phyloP scores from a whole-genome alignment of 1,140 invertebrate genomes.

The Drosophila suzukii region DNA sequence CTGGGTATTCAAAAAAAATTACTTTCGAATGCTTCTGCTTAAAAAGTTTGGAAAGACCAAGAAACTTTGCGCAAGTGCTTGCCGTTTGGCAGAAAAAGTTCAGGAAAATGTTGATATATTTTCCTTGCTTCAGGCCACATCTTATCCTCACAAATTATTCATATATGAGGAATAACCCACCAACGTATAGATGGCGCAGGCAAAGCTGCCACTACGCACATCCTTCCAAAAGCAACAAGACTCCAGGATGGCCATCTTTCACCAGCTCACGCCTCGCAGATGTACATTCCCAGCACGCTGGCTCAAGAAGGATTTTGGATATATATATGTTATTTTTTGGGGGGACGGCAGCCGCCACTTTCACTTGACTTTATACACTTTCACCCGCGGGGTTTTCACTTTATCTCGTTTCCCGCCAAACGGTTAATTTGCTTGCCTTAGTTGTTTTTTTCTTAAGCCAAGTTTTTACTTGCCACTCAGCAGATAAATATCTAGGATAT shows the following conservation, averaged over 20 bases:
- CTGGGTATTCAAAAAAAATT: background rate
- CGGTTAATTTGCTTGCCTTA: constrained; percentile 48
- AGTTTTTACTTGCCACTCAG: constrained; percentile 18
- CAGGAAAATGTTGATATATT: constrained; percentile 4
- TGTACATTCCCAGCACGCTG: constrained; percentile 35
- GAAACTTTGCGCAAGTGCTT: background rate
- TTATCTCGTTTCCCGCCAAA: constrained; percentile 47
- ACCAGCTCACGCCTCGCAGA: constrained; percentile 38
- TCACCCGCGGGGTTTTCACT: constrained; percentile 31
- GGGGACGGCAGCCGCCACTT: constrained; percentile 71
- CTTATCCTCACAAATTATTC: constrained; percentile 31
- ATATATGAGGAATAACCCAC: constrained; percentile 86
- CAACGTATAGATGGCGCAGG: constrained; percentile 90
- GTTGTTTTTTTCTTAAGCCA: constrained; percentile 20
- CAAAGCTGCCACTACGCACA: constrained; percentile 91
- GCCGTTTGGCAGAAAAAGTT: background rate
- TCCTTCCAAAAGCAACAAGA: constrained; percentile 93
- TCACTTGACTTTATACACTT: constrained; percentile 68
- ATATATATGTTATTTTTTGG: background rate
- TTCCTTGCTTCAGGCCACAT: background rate
- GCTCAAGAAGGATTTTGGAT: background rate
- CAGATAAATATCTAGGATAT: constrained; percentile 44
- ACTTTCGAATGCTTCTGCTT: constrained; percentile 5
- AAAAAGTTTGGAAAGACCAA: constrained; percentile 1
- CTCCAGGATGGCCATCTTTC: constrained; percentile 90